Conservation (phyloP, 2,797 vertebrate genomes). For the Lepilemur septentrionalis region DNA sequence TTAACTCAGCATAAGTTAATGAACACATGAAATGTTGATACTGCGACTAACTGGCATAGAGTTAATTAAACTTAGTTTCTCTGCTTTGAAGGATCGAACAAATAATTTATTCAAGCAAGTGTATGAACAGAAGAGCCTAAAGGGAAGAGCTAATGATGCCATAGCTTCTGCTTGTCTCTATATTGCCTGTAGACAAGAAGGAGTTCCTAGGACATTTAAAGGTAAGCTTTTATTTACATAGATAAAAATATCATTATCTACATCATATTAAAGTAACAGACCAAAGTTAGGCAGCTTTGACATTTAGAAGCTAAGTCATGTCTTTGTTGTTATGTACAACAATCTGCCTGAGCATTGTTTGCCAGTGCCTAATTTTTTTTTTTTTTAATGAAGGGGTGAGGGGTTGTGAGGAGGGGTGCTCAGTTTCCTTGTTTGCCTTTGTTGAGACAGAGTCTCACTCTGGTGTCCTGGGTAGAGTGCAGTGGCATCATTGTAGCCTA, state of each 20-base stretch:
- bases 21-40: slow-evolving; percentile 84
- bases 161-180: slow-evolving; percentile 99
- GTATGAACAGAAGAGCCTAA: slow-evolving; percentile 99
- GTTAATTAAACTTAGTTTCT: slow-evolving; percentile 84
- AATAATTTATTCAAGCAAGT: slow-evolving; percentile 99
- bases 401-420: too few relatives aligned
- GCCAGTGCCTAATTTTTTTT: not conserved
- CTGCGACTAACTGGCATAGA: slow-evolving; percentile 81
- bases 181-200: slow-evolving; percentile 98
- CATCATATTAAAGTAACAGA: not conserved
- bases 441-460: too few relatives aligned
- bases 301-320: not conserved
- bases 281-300: not conserved
- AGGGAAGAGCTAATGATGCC: slow-evolving; percentile 97
- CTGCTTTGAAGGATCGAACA: slow-evolving; percentile 94
- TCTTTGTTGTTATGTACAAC: not conserved
- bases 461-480: too few relatives aligned
- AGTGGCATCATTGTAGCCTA: too few relatives aligned
- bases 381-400: too few relatives aligned
- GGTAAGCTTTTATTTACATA: slow-evolving; percentile 84
- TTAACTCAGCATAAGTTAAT: slow-evolving; percentile 84
- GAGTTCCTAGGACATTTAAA: slow-evolving; percentile 98
- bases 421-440: too few relatives aligned
- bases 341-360: not conserved
- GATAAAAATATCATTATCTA: not conserved